Conservation (phyloP, 2,113 vertebrate genomes). For the Dryoscopus gambensis region DNA sequence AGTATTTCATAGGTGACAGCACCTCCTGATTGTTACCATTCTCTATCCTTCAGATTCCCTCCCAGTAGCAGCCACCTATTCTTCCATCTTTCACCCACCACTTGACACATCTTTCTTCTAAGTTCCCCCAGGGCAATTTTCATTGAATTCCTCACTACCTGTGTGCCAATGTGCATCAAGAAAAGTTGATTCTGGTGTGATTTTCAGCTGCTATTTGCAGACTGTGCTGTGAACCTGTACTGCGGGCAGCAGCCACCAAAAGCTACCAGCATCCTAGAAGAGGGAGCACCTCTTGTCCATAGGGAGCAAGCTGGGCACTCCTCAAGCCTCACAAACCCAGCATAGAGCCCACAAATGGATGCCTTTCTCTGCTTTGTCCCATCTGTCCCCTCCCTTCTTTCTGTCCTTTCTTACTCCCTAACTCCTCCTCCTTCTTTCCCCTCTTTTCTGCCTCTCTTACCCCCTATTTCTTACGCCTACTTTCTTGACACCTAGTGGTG, state of each 20-base stretch:
- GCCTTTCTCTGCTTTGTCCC: not conserved
- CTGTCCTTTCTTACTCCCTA: not conserved
- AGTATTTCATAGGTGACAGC: not conserved
- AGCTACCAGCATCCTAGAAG: not conserved
- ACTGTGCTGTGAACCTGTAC: fast-evolving
- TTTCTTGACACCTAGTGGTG: not conserved
- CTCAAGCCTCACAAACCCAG: not conserved
- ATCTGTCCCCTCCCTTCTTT: not conserved
- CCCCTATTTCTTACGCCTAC: not conserved
- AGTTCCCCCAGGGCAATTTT: not conserved
- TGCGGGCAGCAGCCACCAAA: not conserved
- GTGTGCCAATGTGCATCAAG: not conserved
- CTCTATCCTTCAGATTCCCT: not conserved
- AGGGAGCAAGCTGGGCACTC: not conserved
- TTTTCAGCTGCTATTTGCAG: not conserved
- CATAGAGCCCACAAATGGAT: not conserved
- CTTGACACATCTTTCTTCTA: not conserved
- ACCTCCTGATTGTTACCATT: not conserved
- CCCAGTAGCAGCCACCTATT: not conserved
- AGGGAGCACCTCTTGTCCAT: not conserved
- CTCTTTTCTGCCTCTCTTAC: not conserved
- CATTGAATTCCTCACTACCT: not conserved
- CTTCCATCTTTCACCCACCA: not conserved
- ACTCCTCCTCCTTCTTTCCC: not conserved
- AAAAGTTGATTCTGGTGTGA: not conserved